phyloP scores from a whole-genome alignment of 2,888 invertebrate species.

The Diaperis boleti region DNA sequence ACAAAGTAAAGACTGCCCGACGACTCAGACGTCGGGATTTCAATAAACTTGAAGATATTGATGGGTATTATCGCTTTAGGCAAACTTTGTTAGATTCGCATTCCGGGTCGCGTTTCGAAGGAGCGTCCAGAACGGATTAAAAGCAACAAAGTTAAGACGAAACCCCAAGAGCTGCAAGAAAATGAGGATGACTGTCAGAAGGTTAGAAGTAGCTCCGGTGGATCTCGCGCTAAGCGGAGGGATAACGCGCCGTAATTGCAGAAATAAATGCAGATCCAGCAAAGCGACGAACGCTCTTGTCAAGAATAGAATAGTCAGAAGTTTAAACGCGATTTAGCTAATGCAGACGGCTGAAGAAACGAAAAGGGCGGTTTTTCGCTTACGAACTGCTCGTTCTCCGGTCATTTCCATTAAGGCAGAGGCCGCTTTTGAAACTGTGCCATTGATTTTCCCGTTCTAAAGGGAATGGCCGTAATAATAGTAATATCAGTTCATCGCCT shows the following conservation, averaged over 20 bases:
- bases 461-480: slow-evolving; percentile 20
- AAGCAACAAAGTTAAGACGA: slow-evolving; percentile 6
- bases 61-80: slow-evolving; percentile 39
- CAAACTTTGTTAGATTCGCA: slow-evolving; percentile 16
- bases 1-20: slow-evolving; percentile 43
- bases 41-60: slow-evolving; percentile 43
- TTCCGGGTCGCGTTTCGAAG: not conserved
- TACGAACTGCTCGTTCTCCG: not conserved
- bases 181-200: slow-evolving; percentile 15
- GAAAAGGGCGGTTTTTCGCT: slow-evolving; percentile 5
- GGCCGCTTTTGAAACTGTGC: slow-evolving; percentile 4
- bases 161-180: slow-evolving; percentile 21
- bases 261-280: slow-evolving; percentile 26
- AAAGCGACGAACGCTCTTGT: slow-evolving; percentile 6
- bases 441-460: slow-evolving; percentile 22
- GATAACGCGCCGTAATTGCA: slow-evolving; percentile 26
- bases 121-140: slow-evolving; percentile 6
- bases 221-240: slow-evolving; percentile 11
- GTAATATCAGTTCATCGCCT: slow-evolving; percentile 32
- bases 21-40: slow-evolving; percentile 39
- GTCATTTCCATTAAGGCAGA: slow-evolving; percentile 4
- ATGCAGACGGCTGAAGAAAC: not conserved
- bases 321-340: slow-evolving; percentile 7
- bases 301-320: slow-evolving; percentile 12
- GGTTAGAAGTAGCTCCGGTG: slow-evolving; percentile 3